Evolutionary conservation across 92 coral and sea anemone species (phyloP).

Genomic region (Meandrina meandrites): DNA sequence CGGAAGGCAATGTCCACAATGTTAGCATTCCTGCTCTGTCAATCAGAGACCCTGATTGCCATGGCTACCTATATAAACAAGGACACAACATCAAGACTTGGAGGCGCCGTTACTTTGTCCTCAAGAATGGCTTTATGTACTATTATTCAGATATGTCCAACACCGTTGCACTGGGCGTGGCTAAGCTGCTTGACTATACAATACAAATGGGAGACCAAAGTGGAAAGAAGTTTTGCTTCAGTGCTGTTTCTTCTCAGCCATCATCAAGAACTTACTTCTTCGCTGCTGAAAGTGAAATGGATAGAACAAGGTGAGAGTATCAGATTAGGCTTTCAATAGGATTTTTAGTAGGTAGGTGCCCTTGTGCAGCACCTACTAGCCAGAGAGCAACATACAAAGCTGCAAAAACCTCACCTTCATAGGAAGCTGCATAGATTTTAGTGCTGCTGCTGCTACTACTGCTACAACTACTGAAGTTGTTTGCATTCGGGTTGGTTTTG

Average conservation of each 20-base stretch:
- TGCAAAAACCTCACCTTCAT: too few species aligned
- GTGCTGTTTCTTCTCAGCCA: slow-evolving; percentile 67
- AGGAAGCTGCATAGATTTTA: too few species aligned
- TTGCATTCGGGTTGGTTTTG: too few species aligned
- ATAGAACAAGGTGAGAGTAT: slow-evolving; percentile 78
- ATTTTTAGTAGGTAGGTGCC: too few species aligned
- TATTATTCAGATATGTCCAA: slow-evolving; percentile 97
- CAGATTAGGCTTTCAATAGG: too few species aligned
- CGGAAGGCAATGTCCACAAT: slow-evolving; percentile 88
- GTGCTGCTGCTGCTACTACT: too few species aligned
- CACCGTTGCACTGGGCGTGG: slow-evolving; percentile 93
- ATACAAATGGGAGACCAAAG: slow-evolving; percentile 61
- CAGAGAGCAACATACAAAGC: too few species aligned
- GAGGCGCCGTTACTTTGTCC: slow-evolving; percentile 95
- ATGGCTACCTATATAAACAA: slow-evolving; percentile 90
- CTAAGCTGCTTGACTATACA: slow-evolving; percentile 78
- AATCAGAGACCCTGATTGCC: slow-evolving; percentile 98
- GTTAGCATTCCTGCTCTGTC: slow-evolving; percentile 98
- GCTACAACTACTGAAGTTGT: too few species aligned
- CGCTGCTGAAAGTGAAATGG: slow-evolving; percentile 90
- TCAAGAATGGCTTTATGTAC: slow-evolving; percentile 94
- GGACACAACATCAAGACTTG: slow-evolving; percentile 78
- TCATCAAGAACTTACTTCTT: slow-evolving; percentile 74
- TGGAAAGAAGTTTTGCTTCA: slow-evolving; percentile 76
- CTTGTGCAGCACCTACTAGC: too few species aligned